Base-by-base conservation (phyloP, 2,113 vertebrate species). In the Callionymus lyra region DNA sequence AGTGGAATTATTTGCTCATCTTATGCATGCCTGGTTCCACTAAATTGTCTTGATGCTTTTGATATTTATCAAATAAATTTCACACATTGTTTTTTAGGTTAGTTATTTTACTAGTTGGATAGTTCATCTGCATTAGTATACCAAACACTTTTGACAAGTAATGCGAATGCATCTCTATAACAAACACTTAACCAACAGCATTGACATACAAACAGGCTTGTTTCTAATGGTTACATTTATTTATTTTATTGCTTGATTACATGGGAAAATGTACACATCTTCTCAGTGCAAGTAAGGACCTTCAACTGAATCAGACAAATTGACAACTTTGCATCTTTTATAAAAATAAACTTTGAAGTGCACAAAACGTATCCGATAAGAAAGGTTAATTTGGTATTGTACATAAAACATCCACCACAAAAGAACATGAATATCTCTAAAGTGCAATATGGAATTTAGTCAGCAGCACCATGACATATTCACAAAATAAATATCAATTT, bases 391-490 rank as follows among this genome's bases (percentile, higher is more conserved):
- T 50, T 58, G 45, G 56, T 47, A 47, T 59, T 62, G 55, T 42
- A 63, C 44, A 70, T 65, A 31, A 62, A 44, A 50, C 46, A 39
- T 44, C 48, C 56, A 81, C 74, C 77, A 66, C 62, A 73, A 71
- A 65, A 70, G 71, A 80, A 82, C 65, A 62, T 63, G 45, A 60
- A 67, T 55, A 47, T 44, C 61, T 64, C 60, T 92, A 96, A 94
- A 94, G 91, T 94, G 92, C 93, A 92, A 89, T 87, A 89, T 87
- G 84, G 62, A 83, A 87, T 73, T 78, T 66, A 86, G 81, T 90
- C 91, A 93, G 92, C 93, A 97, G 93, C 91, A 92, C 88, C 83
- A 74, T 83, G 83, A 90, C 90, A 93, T 56, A 86, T 91, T 94
- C 89, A 93, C 84, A 90, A 91, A 94, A 92, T 94, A 94, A 95